Conservation (phyloP, 2,888 invertebrate species). For the Hypomecis punctinalis region DNA sequence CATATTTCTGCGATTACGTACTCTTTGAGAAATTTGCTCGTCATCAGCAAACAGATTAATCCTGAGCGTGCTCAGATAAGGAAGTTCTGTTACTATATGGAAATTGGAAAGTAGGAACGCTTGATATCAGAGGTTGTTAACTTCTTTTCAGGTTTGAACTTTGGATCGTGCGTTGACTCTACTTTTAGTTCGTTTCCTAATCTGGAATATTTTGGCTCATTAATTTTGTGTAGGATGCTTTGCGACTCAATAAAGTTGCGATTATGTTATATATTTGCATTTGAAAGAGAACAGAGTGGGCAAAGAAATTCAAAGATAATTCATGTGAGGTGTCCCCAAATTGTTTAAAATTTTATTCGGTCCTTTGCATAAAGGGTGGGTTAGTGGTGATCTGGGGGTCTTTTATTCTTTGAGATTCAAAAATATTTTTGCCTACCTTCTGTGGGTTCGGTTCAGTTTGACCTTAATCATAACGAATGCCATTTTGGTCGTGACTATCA, state of each 20-base stretch:
- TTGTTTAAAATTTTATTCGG: too few relatives aligned
- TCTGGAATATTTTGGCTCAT: neutral
- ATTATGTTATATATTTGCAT: too few relatives aligned
- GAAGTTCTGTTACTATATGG: conserved; percentile 30
- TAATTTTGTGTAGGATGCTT: neutral
- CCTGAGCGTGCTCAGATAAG: conserved; percentile 29
- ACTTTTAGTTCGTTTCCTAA: neutral
- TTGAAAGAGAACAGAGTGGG: too few relatives aligned
- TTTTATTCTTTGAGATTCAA: too few relatives aligned
- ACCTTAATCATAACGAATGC: too few relatives aligned
- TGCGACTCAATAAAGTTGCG: neutral
- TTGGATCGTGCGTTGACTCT: neutral
- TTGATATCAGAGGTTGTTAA: conserved; percentile 25
- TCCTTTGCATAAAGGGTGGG: too few relatives aligned
- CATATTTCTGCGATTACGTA: conserved; percentile 37
- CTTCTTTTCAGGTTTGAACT: conserved; percentile 28
- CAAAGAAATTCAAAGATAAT: too few relatives aligned
- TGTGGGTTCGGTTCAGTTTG: too few relatives aligned
- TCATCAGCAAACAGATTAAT: conserved; percentile 29
- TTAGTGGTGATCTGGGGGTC: too few relatives aligned
- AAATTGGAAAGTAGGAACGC: conserved; percentile 11
- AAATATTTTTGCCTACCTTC: too few relatives aligned
- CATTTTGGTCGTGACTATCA: too few relatives aligned
- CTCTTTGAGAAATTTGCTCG: conserved; percentile 25
- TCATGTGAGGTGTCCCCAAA: too few relatives aligned